These are phyloP conservation scores for Hecatera dysodea DNA, from an alignment of 2,888 invertebrate genomes.

Conservation along the genomic window DNA sequence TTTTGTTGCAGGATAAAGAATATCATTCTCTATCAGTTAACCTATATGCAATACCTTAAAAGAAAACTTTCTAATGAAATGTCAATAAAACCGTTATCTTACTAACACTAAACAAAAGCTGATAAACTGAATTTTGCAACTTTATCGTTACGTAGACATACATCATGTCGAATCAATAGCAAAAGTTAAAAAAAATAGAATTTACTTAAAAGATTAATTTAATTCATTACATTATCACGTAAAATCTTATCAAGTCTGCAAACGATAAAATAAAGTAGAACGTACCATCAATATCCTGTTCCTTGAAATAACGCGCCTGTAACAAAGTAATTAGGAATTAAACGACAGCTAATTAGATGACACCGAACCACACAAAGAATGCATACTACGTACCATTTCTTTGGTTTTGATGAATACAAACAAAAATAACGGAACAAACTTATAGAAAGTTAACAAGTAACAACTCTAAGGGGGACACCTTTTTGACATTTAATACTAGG, in stretches of 20 bases:
- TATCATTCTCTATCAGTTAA: too few relatives aligned
- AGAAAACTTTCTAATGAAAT: conserved; percentile 15
- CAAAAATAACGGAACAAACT: not conserved
- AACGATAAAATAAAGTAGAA: conserved; percentile 30
- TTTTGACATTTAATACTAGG: conserved; percentile 38
- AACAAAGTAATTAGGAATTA: conserved; percentile 72
- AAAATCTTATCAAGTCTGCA: conserved; percentile 35
- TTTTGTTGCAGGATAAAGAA: too few relatives aligned
- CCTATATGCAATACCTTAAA: too few relatives aligned
- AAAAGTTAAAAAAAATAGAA: not conserved
- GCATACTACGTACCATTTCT: conserved; percentile 45
- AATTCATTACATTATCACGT: conserved; percentile 17
- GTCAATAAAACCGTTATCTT: conserved; percentile 16
- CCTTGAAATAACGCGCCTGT: conserved; percentile 98
- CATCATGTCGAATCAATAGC: not conserved
- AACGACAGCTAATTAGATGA: not conserved
- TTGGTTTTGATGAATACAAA: not conserved
- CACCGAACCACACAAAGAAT: not conserved
- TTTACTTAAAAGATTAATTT: not conserved
- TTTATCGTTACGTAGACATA: not conserved
- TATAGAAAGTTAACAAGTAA: conserved; percentile 9
- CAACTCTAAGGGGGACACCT: not conserved
- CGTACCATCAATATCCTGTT: conserved; percentile 98
- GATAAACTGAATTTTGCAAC: not conserved
- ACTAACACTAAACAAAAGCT: not conserved